phyloP scores from a whole-genome alignment of 2,113 vertebrate genomes.

The Cryptoleucopteryx plumbea region DNA sequence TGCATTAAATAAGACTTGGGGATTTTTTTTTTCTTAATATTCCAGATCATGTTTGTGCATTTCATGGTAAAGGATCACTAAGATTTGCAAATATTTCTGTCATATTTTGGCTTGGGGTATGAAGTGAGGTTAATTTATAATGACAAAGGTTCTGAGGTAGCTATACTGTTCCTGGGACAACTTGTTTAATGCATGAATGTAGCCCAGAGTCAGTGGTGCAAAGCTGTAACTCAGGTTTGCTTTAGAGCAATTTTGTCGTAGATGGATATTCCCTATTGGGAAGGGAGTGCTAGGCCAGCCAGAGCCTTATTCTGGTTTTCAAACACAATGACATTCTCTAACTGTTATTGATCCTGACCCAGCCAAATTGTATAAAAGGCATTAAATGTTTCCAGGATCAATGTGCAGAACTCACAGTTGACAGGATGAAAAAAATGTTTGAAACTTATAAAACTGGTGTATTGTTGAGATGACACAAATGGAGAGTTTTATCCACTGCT shows the following conservation, averaged over 20 bases:
- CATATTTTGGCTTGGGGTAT: not conserved
- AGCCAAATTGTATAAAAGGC: not conserved
- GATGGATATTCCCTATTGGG: not conserved
- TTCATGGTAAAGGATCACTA: not conserved
- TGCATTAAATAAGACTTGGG: not conserved
- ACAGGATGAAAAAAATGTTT: not conserved
- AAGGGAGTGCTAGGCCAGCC: not conserved
- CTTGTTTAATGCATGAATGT: fast-evolving
- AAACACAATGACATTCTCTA: not conserved
- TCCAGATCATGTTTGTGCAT: not conserved
- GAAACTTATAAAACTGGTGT: fast-evolving
- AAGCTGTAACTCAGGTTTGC: not conserved
- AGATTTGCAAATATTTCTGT: not conserved
- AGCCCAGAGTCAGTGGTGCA: not conserved
- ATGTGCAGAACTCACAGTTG: not conserved
- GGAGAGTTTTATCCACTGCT: not conserved
- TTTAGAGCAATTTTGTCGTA: not conserved
- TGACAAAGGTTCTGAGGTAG: not conserved
- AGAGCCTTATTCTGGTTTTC: not conserved
- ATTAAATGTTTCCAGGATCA: not conserved
- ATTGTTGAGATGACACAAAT: not conserved
- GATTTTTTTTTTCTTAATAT: not conserved
- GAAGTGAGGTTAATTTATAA: not conserved
- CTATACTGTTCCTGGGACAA: not conserved
- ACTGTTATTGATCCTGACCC: not conserved